Evolutionary conservation across 2,113 vertebrate species (phyloP).

Genomic region (Sander lucioperca): DNA sequence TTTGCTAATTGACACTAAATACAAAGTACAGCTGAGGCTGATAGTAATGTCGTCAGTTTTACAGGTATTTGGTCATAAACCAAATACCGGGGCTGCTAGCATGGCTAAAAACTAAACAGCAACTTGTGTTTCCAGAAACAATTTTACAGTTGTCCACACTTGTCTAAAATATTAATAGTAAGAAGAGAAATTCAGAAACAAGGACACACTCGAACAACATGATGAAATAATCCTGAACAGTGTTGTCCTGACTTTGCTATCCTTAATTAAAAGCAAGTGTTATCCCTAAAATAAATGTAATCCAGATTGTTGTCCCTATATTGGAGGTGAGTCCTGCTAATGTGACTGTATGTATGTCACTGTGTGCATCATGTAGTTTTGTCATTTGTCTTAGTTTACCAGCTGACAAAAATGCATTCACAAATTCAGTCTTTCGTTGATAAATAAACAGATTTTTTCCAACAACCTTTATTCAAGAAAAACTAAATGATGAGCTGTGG

Average conservation of each 20-base stretch:
- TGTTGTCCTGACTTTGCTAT: background rate
- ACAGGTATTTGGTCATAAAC: background rate
- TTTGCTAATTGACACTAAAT: too few relatives aligned
- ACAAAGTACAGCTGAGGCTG: background rate
- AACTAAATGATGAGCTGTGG: background rate
- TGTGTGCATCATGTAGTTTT: too few relatives aligned
- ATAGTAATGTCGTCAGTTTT: background rate
- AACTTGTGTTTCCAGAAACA: background rate
- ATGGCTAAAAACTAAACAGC: background rate
- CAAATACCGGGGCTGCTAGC: background rate
- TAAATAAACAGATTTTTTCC: background rate
- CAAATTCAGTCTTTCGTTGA: constrained; percentile 1
- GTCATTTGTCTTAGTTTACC: background rate
- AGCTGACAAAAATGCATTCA: background rate
- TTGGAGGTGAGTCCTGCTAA: background rate
- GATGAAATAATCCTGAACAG: background rate
- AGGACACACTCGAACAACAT: background rate
- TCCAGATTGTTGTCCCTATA: background rate
- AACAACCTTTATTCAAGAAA: constrained; percentile 3
- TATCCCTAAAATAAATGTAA: background rate
- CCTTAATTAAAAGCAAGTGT: background rate
- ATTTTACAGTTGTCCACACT: background rate
- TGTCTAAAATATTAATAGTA: background rate
- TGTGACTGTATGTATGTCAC: background rate
- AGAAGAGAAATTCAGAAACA: background rate